phyloP scores from a whole-genome alignment of 2,113 vertebrate species.

The Spea bombifrons region DNA sequence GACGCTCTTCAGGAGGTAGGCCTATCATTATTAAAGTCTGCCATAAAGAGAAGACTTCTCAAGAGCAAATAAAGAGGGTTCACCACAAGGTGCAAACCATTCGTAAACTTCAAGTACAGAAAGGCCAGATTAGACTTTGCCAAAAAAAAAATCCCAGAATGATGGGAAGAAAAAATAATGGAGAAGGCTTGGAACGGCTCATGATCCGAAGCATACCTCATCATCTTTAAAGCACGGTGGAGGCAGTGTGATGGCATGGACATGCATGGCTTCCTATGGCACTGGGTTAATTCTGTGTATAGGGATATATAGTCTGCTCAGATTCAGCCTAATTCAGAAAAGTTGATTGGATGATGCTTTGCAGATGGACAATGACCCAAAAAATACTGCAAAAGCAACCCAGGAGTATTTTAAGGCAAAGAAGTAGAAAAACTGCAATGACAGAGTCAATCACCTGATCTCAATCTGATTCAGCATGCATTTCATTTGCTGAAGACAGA shows the following conservation, averaged over 20 bases:
- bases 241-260: background rate
- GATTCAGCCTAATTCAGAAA: too few relatives aligned
- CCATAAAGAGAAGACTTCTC: background rate
- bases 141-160: conserved; percentile 12
- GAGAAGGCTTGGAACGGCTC: background rate
- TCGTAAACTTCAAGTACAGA: background rate
- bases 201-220: background rate
- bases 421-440: background rate
- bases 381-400: conserved; percentile 2
- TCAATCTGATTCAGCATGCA: background rate
- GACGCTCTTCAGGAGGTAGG: too few relatives aligned
- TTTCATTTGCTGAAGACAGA: conserved; percentile 13
- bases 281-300: conserved; percentile 2
- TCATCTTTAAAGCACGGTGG: conserved; percentile 1
- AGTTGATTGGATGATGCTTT: background rate
- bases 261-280: conserved; percentile 1
- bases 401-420: background rate
- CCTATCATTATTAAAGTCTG: too few relatives aligned
- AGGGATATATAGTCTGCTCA: background rate
- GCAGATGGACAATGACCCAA: conserved; percentile 3
- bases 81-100: background rate
- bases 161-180: background rate
- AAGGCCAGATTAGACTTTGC: conserved; percentile 7
- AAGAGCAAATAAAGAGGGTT: background rate
- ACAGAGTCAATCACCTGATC: background rate